Evolutionary conservation across 2,888 invertebrate genomes (phyloP), one percentile per base, ranked within the genome.

Genomic region (Dysmachus trigonus): DNA sequence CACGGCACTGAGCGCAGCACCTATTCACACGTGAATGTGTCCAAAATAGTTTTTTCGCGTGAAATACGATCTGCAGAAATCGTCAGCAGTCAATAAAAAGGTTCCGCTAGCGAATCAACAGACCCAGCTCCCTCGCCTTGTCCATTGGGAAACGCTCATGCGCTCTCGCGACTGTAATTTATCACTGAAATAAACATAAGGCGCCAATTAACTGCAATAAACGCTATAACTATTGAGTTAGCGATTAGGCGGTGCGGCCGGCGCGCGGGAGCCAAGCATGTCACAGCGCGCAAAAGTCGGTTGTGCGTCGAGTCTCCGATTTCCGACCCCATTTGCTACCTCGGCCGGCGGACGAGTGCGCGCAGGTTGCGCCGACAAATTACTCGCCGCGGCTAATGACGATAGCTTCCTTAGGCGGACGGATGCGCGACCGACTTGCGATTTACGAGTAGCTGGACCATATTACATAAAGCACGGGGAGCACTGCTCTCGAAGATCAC

Each of bases 181-280:
- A 79, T 51, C 51, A 51, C 51, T 47, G 47, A 47, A 79, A 47
- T 79, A 79, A 79, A 79, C 79, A 84, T 84, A 72, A 84, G 83
- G 83, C 83, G 83, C 83, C 83, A 84, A 84, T 84, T 84, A 84
- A 84, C 41, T 41, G 41, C 72, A 84, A 72, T 84, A 72, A 84
- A 72, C 72, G 83, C 71, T 41, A 72, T 83, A 41, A 72, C 41
- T 41, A 83, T 8, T 27, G 33, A 38, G 13, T 15, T n/a, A 22
- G 31, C 51, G 51, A 81, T 31, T 30, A 33, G 18, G 41, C 7
- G 47, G 15, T 41, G 51, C 27, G 30, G 27, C 15, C 30, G 79
- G 79, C 27, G 31, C 51, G 27, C 15, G 47, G 79, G 79, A 47
- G 31, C 51, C 18, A 6, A 38, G 79, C 41, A 27, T 38, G 51